phyloP scores from a whole-genome alignment of 1,140 invertebrate species.

The Thaumetopoea pityocampa region DNA sequence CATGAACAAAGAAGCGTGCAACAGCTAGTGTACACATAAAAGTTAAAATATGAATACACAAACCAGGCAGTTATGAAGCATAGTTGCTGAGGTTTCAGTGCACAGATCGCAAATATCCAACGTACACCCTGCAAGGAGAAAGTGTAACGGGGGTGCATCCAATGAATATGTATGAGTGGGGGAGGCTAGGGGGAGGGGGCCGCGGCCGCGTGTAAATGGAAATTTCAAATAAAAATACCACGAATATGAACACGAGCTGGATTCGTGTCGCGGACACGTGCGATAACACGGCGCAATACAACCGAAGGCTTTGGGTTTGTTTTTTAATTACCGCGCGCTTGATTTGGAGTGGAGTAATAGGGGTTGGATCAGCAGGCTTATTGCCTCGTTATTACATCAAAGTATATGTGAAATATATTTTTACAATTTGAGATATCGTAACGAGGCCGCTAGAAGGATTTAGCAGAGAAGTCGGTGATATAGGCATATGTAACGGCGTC shows the following conservation, averaged over 20 bases:
- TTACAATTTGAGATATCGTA: too few species aligned
- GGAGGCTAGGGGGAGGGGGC: constrained; percentile 20
- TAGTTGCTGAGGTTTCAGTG: constrained; percentile 21
- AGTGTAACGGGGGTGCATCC: constrained; percentile 65
- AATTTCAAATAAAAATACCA: constrained; percentile 74
- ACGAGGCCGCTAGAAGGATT: too few species aligned
- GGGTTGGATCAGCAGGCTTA: too few species aligned
- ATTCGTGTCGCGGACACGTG: constrained; percentile 64
- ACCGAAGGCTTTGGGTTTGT: constrained; percentile 23
- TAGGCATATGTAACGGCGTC: too few species aligned
- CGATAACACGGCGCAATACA: constrained; percentile 56
- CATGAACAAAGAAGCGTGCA: neutral
- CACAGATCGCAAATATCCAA: constrained; percentile 22
- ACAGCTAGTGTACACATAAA: constrained; percentile 3
- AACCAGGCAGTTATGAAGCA: constrained; percentile 16
- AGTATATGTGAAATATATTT: neutral
- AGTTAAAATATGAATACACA: constrained; percentile 12
- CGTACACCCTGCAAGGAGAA: constrained; percentile 33
- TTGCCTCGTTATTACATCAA: too few species aligned
- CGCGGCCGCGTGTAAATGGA: constrained; percentile 61
- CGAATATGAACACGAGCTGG: constrained; percentile 72
- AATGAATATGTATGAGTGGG: constrained; percentile 75
- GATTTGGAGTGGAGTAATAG: constrained; percentile 9
- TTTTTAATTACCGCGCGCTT: constrained; percentile 18
- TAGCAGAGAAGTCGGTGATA: too few species aligned